Base-by-base conservation (phyloP, 1,140 invertebrate genomes). In the Cyclargus thomasi region DNA sequence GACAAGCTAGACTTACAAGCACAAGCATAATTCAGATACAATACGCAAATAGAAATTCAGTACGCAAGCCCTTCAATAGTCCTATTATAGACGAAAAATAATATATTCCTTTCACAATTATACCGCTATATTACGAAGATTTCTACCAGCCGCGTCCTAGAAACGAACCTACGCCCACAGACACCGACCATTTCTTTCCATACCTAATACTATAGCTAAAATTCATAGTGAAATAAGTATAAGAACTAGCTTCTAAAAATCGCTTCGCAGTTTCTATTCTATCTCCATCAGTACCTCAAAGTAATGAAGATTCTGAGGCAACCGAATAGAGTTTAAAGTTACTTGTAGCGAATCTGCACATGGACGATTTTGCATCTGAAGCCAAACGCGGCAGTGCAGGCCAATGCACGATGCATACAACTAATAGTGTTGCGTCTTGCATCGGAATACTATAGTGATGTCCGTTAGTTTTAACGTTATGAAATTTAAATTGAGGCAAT, bases 321-420 rank as follows among this genome's bases (percentile, higher is more conserved):
- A 47, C 29, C 1, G 1, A 16, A 36, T 57, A 36, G 55, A 62
- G 57, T 22, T 14, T 14, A 62, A n/a, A 20, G 22, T 67, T 36
- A n/a, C 5, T 1, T 67, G 35, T 16, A 39, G 11, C 18, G 5
- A 67, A 36, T 67, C 35, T 59, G 23, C 4, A 29, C 20, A 62
- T 62, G 39, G 18, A 20, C 55, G 1, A 23, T n/a, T 74, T 82
- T 77, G 1, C 11, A 63, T 63, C 73, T 21, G 53, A 63, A 63
- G 53, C 64, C 67, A 65, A 72, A 78, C 70, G 70, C 80, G 81
- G 79, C 80, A 83, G 82, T 86, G 82, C 88, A 90, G 88, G 88
- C 86, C 88, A 89, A 83, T 89, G 86, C 88, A 88, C 88, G 88
- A 81, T 87, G 86, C 88, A 88, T 90, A 87, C 86, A 88, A 88